Evolutionary conservation across 2,797 vertebrate genomes (phyloP), one percentile per base, ranked within the genome.

Genomic region (Pristis pectinata): DNA sequence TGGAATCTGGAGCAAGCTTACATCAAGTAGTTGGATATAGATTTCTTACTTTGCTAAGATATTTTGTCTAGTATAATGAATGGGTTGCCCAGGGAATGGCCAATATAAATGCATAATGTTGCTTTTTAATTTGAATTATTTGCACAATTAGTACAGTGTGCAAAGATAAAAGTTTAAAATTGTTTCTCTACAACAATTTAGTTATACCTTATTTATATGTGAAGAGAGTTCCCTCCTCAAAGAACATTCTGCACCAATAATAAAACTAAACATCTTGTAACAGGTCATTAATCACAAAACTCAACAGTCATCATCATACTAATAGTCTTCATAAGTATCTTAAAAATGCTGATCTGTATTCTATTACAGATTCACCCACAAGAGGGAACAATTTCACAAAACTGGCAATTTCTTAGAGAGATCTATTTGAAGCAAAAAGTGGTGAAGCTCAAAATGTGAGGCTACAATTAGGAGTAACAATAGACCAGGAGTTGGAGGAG

Each of bases 331-430:
- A 72, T 1, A 70, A 44, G 41, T 24, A 53, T 53, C 92, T 34
- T 15, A 94, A 49, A 53, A 19, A 30, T 74, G 30, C 70, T 74
- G 92, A 94, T 74, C 27, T 34, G 27, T 76, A 49, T 76, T 72
- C 92, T 94, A 94, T 94, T 94, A 76, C 70, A 94, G 0, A 41
- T 94, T 94, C 92, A 76, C 92, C 92, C 92, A 94, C 92, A 94
- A 94, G 92, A 94, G 92, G 92, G 92, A 94, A 94, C 92, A 74
- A 74, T 94, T 94, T 49, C 92, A 94, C 70, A 76, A 74, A 17
- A 94, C 74, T 74, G 92, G 5, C 92, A 74, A 92, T 67, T 53
- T 76, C 91, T 93, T 72, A 72, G 72, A 72, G 91, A 27, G 64
- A 13, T 37, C 41, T 93, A 41, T 22, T 53, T 53, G 41, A 56